These are phyloP conservation scores for Syngnathus rostellatus DNA, from an alignment of 2,797 vertebrate species.

Conservation along the genomic window DNA sequence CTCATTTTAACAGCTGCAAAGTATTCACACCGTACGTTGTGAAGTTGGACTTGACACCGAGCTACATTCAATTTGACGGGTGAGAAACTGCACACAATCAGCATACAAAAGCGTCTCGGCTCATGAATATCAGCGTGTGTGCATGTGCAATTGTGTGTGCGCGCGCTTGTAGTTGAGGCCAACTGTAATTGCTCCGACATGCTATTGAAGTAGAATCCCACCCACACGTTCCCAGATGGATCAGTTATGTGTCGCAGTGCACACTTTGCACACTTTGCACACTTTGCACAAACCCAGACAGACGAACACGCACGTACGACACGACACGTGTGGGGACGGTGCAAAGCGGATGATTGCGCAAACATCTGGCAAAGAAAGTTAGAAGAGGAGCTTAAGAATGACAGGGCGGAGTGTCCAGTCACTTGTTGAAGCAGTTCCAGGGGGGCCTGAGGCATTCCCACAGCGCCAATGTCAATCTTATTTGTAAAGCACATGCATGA, in stretches of 20 bases:
- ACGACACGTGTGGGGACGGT: not conserved
- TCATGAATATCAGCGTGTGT: not conserved
- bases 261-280: constrained; percentile 42
- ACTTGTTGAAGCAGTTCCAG: no score
- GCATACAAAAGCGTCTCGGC: no score
- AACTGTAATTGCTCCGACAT: constrained; percentile 63
- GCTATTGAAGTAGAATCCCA: constrained; percentile 69
- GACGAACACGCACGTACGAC: constrained; percentile 19
- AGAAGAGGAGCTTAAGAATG: not conserved
- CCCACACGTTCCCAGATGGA: constrained; percentile 62
- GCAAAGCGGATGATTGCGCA: not conserved
- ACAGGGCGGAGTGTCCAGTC: not conserved
- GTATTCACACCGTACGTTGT: not conserved
- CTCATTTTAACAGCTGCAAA: not conserved
- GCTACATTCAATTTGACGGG: not conserved
- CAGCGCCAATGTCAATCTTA: no score
- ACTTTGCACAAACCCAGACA: constrained; percentile 22
- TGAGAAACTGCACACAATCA: not conserved
- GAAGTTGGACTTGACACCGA: not conserved
- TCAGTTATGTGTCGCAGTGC: constrained; percentile 52
- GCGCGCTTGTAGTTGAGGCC: constrained; percentile 43
- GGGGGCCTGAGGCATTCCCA: no score
- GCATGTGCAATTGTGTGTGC: constrained; percentile 17
- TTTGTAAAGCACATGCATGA: no score
- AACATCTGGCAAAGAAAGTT: not conserved